Evolutionary conservation across 2,888 invertebrate genomes (phyloP), one percentile per base, ranked within the genome.

Genomic region (Odontocerum albicorne): DNA sequence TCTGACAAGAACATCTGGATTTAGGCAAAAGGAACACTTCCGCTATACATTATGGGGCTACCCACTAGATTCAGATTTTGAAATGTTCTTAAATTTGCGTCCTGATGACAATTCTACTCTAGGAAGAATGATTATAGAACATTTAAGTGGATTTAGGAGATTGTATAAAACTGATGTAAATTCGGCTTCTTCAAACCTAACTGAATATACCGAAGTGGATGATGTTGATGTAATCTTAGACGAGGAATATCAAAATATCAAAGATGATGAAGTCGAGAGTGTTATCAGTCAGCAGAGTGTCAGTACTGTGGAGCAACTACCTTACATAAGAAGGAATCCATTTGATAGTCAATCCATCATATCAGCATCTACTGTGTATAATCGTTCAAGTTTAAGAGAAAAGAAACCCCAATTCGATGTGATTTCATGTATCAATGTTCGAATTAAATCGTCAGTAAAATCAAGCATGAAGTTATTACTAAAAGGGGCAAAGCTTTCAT

Each of bases 21-120:
- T 77, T 65, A 66, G 75, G 46, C 77, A 77, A 55, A 78, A 77
- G 31, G 77, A 77, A 55, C 77, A 78, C 59, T 78, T 78, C 55
- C 75, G 75, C 59, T 81, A 80, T 66, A 74, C 81, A 0, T 64
- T 79, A 0, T 82, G 82, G 81, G 82, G 82, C 1, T 82, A 80
- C 65, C 72, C 78, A 1, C 68, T 82, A 8, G 79, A 78, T 61
- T 74, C 77, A 0, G 80, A 83, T 62, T 77, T 82, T 15, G 79
- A 80, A 65, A 74, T 80, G 73, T 75, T 83, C 57, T 66, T 83
- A 1, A 81, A 81, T 66, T 73, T 83, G 70, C 70, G 82, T 1
- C 80, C 80, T 1, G 81, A 81, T 62, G 77, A 80, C 10, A 81
- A 81, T 66, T 80, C 80, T 10, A 70, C 75, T 17, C 71, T 83